phyloP scores from a whole-genome alignment of 2,797 vertebrate species.

The Brachyalestes nurse region DNA sequence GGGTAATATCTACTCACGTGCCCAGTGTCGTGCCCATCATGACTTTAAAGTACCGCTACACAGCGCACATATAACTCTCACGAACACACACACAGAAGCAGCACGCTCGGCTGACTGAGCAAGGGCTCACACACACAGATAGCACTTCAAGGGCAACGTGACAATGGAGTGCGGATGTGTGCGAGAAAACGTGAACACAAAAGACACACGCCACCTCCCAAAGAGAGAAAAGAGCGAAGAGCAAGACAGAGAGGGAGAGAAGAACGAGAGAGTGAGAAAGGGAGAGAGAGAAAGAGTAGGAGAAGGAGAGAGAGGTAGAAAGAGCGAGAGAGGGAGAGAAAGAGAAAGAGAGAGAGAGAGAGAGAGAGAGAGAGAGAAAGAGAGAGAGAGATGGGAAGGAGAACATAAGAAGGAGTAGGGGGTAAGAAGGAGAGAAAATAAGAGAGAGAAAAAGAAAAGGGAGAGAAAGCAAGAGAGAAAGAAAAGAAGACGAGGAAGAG shows the following conservation, averaged over 20 bases:
- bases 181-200: constrained; percentile 69
- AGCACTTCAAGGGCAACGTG: constrained; percentile 69
- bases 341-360: background rate
- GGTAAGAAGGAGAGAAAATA: background rate
- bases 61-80: constrained; percentile 52
- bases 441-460: background rate
- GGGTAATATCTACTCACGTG: constrained; percentile 84
- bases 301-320: background rate
- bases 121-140: constrained; percentile 21
- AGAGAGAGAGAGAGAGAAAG: background rate
- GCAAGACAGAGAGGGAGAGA: background rate
- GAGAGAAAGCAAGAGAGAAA: background rate
- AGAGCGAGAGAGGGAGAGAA: background rate
- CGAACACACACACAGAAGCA: background rate
- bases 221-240: constrained; percentile 43
- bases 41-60: constrained; percentile 54
- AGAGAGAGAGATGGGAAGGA: constrained; percentile 21
- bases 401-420: too few relatives aligned
- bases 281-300: too few relatives aligned
- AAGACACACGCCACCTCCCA: constrained; percentile 52
- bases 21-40: constrained; percentile 60
- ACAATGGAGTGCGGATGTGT: constrained; percentile 71
- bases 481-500: constrained; percentile 44
- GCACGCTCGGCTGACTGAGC: constrained; percentile 21
- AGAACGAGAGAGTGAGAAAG: background rate